phyloP scores from a whole-genome alignment of 1,140 invertebrate species.

The Apis mellifera region DNA sequence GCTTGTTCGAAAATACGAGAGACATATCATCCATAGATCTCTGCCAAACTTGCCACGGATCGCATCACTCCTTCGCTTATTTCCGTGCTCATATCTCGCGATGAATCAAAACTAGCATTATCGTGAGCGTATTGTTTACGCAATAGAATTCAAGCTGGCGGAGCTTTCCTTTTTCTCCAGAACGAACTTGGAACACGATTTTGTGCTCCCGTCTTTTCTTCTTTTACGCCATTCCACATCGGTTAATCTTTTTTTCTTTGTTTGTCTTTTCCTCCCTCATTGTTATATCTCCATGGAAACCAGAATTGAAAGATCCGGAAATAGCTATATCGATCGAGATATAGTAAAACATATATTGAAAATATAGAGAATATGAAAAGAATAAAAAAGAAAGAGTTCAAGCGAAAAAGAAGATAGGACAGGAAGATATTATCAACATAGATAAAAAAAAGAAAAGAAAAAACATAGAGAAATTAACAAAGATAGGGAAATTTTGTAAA shows the following conservation, averaged over 20 bases:
- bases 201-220: constrained; percentile 33
- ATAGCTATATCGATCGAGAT: background rate
- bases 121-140: constrained; percentile 67
- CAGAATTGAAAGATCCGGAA: constrained; percentile 48
- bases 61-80: background rate
- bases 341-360: background rate
- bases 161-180: constrained; percentile 44
- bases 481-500: constrained; percentile 71
- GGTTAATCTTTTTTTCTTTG: constrained; percentile 22
- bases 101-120: constrained; percentile 71
- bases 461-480: constrained; percentile 11
- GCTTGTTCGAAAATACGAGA: background rate
- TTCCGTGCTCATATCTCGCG: constrained; percentile 25
- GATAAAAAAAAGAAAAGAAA: background rate
- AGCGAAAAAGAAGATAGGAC: background rate
- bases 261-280: constrained; percentile 38
- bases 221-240: constrained; percentile 11
- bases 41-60: constrained; percentile 4
- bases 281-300: constrained; percentile 65
- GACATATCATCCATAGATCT: constrained; percentile 23
- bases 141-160: constrained; percentile 67
- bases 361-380: constrained; percentile 4
- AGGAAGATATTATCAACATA: background rate
- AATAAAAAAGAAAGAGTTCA: background rate
- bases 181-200: constrained; percentile 48